A percentile compares a stretch with the other conserved stretches of the same genome.
These are phyloP conservation scores for Cydia fagiglandana DNA, from an alignment of 1,140 invertebrate species.

Conservation along the genomic window DNA sequence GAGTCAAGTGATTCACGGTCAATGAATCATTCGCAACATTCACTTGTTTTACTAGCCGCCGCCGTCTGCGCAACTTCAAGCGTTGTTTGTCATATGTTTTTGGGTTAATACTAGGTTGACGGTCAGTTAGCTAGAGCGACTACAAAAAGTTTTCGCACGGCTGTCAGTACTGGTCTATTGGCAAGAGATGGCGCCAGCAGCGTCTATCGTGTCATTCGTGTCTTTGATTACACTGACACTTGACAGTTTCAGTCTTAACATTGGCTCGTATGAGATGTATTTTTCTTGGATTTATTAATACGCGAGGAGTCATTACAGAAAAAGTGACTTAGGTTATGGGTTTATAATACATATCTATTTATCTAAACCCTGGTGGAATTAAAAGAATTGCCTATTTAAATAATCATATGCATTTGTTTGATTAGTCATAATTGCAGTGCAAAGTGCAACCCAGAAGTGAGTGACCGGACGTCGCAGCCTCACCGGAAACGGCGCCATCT, in stretches of 20 bases:
- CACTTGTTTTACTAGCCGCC: background rate
- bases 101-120: background rate
- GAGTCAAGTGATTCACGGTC: background rate
- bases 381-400: too few relatives aligned
- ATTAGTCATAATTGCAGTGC: background rate
- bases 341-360: too few relatives aligned
- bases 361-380: too few relatives aligned
- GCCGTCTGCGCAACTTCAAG: background rate
- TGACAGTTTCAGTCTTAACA: too few relatives aligned
- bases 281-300: too few relatives aligned
- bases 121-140: background rate
- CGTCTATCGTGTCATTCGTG: too few relatives aligned
- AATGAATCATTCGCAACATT: background rate
- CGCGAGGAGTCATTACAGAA: too few relatives aligned
- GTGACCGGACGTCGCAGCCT: constrained; percentile 49
- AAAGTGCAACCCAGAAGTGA: constrained; percentile 33
- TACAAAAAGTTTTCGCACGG: background rate
- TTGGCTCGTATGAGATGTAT: too few relatives aligned
- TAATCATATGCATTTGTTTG: background rate
- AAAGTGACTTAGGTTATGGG: too few relatives aligned
- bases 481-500: constrained; percentile 48
- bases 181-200: too few relatives aligned
- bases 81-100: background rate
- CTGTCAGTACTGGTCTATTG: background rate
- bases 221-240: too few relatives aligned